A percentile compares a stretch with the other conserved stretches of the same genome.
These are phyloP conservation scores for Euphydryas editha DNA, from an alignment of 2,888 invertebrate species.

Conservation along the genomic window DNA sequence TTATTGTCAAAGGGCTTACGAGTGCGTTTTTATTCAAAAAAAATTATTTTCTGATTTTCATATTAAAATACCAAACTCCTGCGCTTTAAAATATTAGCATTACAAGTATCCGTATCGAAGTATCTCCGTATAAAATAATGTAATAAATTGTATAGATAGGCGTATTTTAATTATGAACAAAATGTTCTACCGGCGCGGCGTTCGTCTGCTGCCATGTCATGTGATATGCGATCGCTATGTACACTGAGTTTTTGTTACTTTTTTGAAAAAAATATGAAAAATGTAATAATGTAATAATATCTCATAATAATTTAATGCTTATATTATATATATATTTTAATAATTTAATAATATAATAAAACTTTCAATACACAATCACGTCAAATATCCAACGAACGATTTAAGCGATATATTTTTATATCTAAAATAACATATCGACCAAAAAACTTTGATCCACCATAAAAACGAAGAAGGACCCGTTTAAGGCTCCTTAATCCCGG, in stretches of 20 bases:
- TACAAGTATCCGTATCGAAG: constrained; percentile 25
- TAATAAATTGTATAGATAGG: constrained; percentile 56
- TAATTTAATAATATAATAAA: neutral
- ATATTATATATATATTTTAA: too few relatives aligned
- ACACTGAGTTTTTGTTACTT: constrained; percentile 40
- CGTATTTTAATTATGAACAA: constrained; percentile 71
- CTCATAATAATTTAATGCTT: neutral
- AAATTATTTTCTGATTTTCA: neutral
- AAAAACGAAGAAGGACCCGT: constrained; percentile 21
- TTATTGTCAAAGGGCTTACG: too few relatives aligned
- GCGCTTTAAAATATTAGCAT: constrained; percentile 29
- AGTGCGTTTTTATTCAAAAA: too few relatives aligned
- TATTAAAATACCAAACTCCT: constrained; percentile 11
- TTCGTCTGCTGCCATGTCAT: constrained; percentile 46
- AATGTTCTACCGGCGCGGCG: constrained; percentile 54
- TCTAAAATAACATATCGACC: constrained; percentile 16
- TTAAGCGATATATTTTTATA: too few relatives aligned
- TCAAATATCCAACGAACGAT: neutral
- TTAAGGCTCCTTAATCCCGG: constrained; percentile 29
- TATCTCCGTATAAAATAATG: constrained; percentile 32
- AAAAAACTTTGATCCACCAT: constrained; percentile 18
- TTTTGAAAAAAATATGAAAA: neutral
- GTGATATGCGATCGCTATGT: constrained; percentile 52
- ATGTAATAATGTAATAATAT: neutral
- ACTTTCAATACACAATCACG: neutral